phyloP scores from a whole-genome alignment of 2,113 vertebrate genomes.

The Daubentonia madagascariensis region DNA sequence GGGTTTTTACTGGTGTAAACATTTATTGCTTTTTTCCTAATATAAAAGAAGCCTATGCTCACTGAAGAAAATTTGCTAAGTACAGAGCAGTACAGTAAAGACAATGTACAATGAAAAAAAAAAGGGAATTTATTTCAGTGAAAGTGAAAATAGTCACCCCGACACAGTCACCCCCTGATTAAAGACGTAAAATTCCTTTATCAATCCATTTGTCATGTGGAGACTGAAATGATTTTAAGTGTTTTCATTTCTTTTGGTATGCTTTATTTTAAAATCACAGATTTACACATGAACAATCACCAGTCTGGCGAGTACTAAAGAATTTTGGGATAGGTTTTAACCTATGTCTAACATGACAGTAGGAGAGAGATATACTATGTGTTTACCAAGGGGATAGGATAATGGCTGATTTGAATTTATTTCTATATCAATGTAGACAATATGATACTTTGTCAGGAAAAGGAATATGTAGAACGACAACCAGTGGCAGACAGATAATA shows the following conservation, averaged over 20 bases:
- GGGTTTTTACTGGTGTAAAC: not conserved
- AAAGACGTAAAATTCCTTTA: not conserved
- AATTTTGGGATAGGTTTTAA: not conserved
- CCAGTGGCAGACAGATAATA: not conserved
- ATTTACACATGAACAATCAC: not conserved
- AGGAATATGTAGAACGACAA: not conserved
- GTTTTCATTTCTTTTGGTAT: not conserved
- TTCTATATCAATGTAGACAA: not conserved
- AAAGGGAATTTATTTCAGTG: not conserved
- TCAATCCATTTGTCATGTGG: not conserved
- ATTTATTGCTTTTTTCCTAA: not conserved
- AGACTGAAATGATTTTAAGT: not conserved
- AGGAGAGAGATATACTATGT: not conserved
- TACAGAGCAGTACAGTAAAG: not conserved
- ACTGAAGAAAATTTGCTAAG: not conserved
- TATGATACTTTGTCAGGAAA: not conserved
- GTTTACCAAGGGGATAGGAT: not conserved
- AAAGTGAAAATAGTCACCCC: not conserved
- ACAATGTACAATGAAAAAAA: too few relatives aligned
- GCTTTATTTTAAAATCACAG: slow-evolving; percentile 25
- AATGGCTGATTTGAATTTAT: not conserved
- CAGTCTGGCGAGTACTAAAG: not conserved
- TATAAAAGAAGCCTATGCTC: not conserved
- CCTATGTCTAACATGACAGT: not conserved
- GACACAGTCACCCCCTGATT: not conserved